Conservation (phyloP, 2,797 vertebrate species). For the Parauchenoglanis punctatus region DNA sequence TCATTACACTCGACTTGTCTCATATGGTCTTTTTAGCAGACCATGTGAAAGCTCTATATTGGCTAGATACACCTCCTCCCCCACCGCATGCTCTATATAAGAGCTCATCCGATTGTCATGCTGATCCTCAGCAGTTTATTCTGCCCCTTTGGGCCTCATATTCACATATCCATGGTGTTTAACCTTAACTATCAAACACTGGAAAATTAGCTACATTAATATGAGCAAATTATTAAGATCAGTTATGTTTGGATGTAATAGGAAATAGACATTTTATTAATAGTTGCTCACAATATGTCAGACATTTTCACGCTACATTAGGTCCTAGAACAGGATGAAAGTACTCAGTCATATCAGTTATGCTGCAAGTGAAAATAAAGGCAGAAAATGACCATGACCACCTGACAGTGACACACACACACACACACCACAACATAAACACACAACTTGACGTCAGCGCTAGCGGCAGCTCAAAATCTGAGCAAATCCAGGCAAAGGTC, state of each 20-base stretch:
- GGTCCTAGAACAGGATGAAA: not conserved
- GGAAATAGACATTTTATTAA: not conserved
- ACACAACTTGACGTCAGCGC: conserved; percentile 34
- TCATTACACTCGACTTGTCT: not conserved
- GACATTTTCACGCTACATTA: not conserved
- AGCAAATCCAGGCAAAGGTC: conserved; percentile 40
- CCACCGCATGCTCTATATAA: not conserved
- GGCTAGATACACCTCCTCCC: not conserved
- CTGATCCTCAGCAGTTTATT: not conserved
- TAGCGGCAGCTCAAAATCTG: conserved; percentile 23
- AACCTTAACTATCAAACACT: not conserved
- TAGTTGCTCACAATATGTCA: not conserved
- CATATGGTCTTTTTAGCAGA: not conserved
- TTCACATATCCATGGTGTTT: not conserved
- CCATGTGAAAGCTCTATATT: not conserved
- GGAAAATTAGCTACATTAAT: not conserved
- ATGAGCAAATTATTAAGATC: not conserved
- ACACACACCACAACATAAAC: conserved; percentile 7
- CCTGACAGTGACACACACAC: conserved; percentile 29
- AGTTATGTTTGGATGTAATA: not conserved
- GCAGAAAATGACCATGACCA: not conserved
- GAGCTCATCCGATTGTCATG: not conserved
- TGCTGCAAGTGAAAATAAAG: not conserved
- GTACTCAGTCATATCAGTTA: not conserved
- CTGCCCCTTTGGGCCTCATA: not conserved